A percentile compares a stretch with the other conserved stretches of the same genome.
Conservation (phyloP, 2,888 invertebrate genomes). For the Anorthoa munda region DNA sequence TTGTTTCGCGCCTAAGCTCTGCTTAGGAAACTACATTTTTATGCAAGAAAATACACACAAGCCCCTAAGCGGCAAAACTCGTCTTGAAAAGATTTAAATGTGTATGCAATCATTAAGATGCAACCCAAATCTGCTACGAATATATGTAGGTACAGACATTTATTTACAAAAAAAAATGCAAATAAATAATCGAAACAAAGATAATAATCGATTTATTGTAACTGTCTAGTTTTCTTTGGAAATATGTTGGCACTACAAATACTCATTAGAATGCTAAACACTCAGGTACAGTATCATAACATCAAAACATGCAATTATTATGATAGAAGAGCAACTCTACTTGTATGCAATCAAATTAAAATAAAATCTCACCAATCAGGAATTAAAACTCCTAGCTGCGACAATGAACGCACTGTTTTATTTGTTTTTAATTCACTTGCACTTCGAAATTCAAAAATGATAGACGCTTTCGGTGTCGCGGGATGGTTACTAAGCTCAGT, state of each 20-base stretch:
- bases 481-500: constrained; percentile 70
- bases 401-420: constrained; percentile 63
- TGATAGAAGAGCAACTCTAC: constrained; percentile 20
- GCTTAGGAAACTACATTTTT: not conserved
- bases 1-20: constrained; percentile 20
- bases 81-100: not conserved
- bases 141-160: not conserved
- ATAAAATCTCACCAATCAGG: constrained; percentile 74
- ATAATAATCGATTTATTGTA: not conserved
- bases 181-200: not conserved
- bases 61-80: not conserved
- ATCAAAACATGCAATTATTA: constrained; percentile 46
- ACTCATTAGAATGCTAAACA: constrained; percentile 36
- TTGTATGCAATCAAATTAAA: constrained; percentile 37
- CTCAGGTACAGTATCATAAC: constrained; percentile 25
- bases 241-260: constrained; percentile 10
- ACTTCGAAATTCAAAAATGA: constrained; percentile 71
- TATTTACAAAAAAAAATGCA: not conserved
- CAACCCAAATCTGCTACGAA: not conserved
- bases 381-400: constrained; percentile 59
- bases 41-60: not conserved
- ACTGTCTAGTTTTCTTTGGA: not conserved
- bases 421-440: constrained; percentile 72
- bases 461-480: constrained; percentile 69
- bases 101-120: not conserved